Conservation (phyloP, 2,113 vertebrate species). For the zebrafish (Danio rerio) region DNA sequence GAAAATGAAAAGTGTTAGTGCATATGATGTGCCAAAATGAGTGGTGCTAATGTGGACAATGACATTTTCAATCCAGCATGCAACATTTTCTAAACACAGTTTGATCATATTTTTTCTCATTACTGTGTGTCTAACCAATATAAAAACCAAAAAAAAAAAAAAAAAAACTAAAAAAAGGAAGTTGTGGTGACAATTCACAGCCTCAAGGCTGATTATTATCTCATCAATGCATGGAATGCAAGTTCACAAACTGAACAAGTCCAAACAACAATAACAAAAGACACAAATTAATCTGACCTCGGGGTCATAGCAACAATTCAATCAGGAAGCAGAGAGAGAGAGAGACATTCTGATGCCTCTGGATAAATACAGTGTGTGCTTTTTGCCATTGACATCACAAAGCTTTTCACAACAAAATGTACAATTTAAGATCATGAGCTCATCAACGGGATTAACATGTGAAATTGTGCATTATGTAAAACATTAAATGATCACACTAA, state of each 20-base stretch:
- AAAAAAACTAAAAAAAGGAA: neutral
- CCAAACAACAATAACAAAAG: constrained; percentile 54
- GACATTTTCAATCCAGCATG: neutral
- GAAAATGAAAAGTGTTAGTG: neutral
- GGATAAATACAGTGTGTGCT: neutral
- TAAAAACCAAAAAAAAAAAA: too few relatives aligned
- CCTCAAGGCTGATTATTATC: constrained; percentile 61
- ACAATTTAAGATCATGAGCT: neutral
- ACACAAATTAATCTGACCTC: constrained; percentile 65
- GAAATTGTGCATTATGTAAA: neutral
- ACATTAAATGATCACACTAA: neutral
- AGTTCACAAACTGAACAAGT: constrained; percentile 55
- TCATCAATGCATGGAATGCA: constrained; percentile 56
- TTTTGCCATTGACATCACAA: neutral
- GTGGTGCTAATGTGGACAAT: neutral
- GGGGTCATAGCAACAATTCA: constrained; percentile 48
- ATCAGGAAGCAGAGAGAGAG: constrained; percentile 6
- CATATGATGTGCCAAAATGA: neutral
- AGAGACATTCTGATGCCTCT: constrained; percentile 12
- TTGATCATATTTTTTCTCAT: neutral
- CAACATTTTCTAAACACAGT: neutral
- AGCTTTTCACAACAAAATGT: neutral
- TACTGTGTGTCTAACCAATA: constrained; percentile 32
- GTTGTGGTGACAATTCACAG: constrained; percentile 46
- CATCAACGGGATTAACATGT: neutral